Base-by-base conservation (phyloP, 1,140 invertebrate species). In the Macrobrachium rosenbergii region DNA sequence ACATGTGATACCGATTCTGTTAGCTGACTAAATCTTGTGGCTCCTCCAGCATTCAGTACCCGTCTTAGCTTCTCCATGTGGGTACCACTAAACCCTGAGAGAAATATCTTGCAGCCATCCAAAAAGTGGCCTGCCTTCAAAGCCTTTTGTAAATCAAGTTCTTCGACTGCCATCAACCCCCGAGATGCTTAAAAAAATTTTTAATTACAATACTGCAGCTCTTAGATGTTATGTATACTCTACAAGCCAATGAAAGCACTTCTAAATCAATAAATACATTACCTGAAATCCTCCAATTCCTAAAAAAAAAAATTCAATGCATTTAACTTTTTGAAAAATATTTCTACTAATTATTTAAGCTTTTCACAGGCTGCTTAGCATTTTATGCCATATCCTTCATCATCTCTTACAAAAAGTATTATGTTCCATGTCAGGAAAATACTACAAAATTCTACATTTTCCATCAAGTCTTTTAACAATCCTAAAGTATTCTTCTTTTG, bases 1-100 rank as follows among this genome's bases (percentile, higher is more conserved):
- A 96, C 94, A 92, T 98, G 97, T 0, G 96, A 96, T 7, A 98
- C 93, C 89, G 94, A 93, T 78, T 95, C 95, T 89, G 94, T 94
- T 78, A 96, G 93, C 77, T 94, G 94, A 90, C 95, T 95, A 88
- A 96, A 95, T 88, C 96, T 93, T 16, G 95, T 96, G 52, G 95
- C 97, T 62, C 97, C 96, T 37, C 95, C 95, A 19, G 94, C 93
- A 90, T 97, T 97, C 7, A 98, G 92, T 23, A 97, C 94, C 89
- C 94, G 95, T 67, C 94, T 93, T 0, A 97, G 91, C 91, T 97
- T 97, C 89, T 97, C 96, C 37, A 94, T 92, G 84, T 94, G 93
- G 73, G 92, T 92, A 0, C 91, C 60, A 10, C 91, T 92, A 90
- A 96, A 96, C 67, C 96, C 96, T 90, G 91, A 91, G 52, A 94